Base-by-base conservation (phyloP, 1,140 invertebrate species). In the Lepidurus packardi region DNA sequence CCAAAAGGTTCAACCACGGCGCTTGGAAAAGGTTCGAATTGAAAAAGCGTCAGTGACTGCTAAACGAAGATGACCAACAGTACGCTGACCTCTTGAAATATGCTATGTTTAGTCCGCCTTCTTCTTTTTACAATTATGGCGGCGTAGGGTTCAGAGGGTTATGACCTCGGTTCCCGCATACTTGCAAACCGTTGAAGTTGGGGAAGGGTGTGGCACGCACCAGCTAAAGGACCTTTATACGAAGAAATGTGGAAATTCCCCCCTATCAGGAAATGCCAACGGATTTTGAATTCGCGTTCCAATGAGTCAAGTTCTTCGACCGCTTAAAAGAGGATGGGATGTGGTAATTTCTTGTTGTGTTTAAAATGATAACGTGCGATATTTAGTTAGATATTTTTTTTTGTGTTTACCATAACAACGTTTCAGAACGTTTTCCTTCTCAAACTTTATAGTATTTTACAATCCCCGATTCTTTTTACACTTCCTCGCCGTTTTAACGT, bases 201-300 rank as follows among this genome's bases (percentile, higher is more conserved):
- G 34, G 53, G 16, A 13, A 65, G 21, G 53, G 53, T 65, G 21
- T 16, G 53, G 53, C 53, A n/a, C 53, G 7, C 21, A 5, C 21
- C 16, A n/a, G 53, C 53, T 65, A 6, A 65, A 65, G 10, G 53
- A 65, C 34, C 34, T 34, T 34, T 34, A 65, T 6, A 65, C 1
- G 53, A 13, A n/a, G 53, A 16, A 16, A 65, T 13, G 1, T 9
- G 53, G 53, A 13, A 65, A n/a, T 65, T 0, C 53, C 11, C 21
- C 16, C 53, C 13, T 65, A 21, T 65, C 53, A 65, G 53, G 53
- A 65, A 65, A 65, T 65, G 53, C 53, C 53, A 65, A 65, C 53
- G 53, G 53, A 34, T 65, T 65, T 65, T 65, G 13, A 65, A 65
- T 65, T 65, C 53, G 3, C 53, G 34, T 34, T 4, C 34, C 34